Conservation (phyloP, 2,797 vertebrate genomes). For the Etheostoma perlongum region DNA sequence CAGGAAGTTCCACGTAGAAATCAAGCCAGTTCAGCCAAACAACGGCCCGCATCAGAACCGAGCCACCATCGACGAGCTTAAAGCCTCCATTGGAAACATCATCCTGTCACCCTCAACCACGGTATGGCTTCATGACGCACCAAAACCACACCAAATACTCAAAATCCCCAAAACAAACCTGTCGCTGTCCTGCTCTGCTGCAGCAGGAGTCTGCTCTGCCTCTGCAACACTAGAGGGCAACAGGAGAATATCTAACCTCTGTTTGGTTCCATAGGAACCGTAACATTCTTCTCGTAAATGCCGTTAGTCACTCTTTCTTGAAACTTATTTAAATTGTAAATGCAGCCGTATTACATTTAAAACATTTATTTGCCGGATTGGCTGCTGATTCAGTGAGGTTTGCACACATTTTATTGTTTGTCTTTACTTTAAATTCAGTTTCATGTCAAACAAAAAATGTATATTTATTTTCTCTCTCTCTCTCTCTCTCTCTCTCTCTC, state of each 20-base stretch:
- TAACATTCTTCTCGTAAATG: background rate
- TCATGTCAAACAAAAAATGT: constrained; percentile 12
- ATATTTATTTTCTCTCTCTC: too few species aligned
- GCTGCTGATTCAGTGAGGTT: constrained; percentile 32
- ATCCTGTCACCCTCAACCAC: constrained; percentile 91
- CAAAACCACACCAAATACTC: background rate
- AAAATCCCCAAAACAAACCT: constrained; percentile 20
- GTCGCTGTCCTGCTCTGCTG: constrained; percentile 30
- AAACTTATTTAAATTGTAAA: constrained; percentile 46
- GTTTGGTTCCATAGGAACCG: background rate
- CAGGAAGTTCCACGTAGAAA: constrained; percentile 95
- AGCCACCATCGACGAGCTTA: constrained; percentile 95
- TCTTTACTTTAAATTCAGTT: constrained; percentile 29
- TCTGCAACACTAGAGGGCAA: constrained; percentile 80
- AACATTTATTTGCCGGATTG: constrained; percentile 20
- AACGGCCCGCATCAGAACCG: constrained; percentile 89
- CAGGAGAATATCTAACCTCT: constrained; percentile 53
- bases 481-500: too few species aligned
- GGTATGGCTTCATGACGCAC: constrained; percentile 76
- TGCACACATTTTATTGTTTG: constrained; percentile 29
- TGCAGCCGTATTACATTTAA: background rate
- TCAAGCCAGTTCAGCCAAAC: constrained; percentile 94
- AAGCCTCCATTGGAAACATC: constrained; percentile 95
- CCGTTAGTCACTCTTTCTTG: constrained; percentile 33
- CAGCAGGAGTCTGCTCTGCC: constrained; percentile 19